These are phyloP conservation scores for Orthochromis malagaraziensis DNA, from an alignment of 2,113 vertebrate species.

Conservation along the genomic window DNA sequence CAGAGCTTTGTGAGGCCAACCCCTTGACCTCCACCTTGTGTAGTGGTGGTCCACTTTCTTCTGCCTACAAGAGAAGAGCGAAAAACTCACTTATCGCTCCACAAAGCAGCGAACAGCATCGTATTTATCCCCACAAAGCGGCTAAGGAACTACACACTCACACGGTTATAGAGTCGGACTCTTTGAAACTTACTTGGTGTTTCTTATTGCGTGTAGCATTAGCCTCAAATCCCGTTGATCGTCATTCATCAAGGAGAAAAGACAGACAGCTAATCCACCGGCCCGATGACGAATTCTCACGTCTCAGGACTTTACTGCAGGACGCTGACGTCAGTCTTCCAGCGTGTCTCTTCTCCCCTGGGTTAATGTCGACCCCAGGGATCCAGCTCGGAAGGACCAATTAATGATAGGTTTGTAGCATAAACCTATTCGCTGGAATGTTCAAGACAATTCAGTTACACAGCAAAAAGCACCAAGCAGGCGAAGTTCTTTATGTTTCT, in stretches of 20 bases:
- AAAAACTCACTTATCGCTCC: neutral
- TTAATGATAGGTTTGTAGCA: neutral
- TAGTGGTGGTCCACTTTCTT: neutral
- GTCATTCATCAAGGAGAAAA: neutral
- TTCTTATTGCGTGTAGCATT: neutral
- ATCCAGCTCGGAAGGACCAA: rapidly evolving
- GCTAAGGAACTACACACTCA: neutral
- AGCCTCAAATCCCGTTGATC: neutral
- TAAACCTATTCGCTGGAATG: too few species aligned
- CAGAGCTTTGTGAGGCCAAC: neutral
- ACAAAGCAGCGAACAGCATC: neutral
- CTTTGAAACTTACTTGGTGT: neutral
- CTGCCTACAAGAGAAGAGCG: neutral
- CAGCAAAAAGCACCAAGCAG: too few species aligned
- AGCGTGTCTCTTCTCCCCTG: neutral
- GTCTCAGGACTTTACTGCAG: neutral
- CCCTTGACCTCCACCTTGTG: neutral
- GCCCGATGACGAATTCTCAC: neutral
- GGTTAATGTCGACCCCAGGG: neutral
- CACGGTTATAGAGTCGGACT: neutral
- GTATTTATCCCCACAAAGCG: neutral
- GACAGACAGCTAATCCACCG: neutral
- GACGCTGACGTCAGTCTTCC: neutral
- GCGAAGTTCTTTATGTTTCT: too few species aligned
- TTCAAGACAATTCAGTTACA: too few species aligned